phyloP scores from a whole-genome alignment of 1,140 invertebrate genomes.

The Heterodera schachtii region DNA sequence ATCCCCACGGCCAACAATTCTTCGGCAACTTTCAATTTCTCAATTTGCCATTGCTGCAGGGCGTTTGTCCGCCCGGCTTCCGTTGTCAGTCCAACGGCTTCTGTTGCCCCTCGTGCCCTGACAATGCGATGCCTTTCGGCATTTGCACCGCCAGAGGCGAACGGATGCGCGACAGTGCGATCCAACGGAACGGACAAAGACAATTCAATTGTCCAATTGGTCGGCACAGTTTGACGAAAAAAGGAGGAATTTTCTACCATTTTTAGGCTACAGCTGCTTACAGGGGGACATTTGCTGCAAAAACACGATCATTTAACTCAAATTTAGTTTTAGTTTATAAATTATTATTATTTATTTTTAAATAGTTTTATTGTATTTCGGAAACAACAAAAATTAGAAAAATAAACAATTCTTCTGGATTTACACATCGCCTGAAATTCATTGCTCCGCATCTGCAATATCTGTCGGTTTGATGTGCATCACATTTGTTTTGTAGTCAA shows the following conservation, averaged over 20 bases:
- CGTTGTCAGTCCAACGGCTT: slow-evolving; percentile 50
- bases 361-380: too few species aligned
- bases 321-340: too few species aligned
- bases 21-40: too few species aligned
- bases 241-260: not conserved
- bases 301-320: slow-evolving; percentile 15
- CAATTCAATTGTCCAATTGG: slow-evolving; percentile 19
- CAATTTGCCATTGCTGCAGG: slow-evolving; percentile 4
- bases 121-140: slow-evolving; percentile 50
- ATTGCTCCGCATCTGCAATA: slow-evolving; percentile 12
- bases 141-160: slow-evolving; percentile 33
- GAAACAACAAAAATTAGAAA: not conserved
- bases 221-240: not conserved
- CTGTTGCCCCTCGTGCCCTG: slow-evolving; percentile 52
- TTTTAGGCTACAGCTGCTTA: slow-evolving; percentile 27
- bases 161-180: slow-evolving; percentile 20
- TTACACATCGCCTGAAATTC: too few species aligned
- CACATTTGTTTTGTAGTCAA: slow-evolving; percentile 48
- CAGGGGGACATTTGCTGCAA: slow-evolving; percentile 37
- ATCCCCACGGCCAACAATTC: too few species aligned
- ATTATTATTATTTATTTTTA: too few species aligned
- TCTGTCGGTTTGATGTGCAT: slow-evolving; percentile 34
- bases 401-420: not conserved
- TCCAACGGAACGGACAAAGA: slow-evolving; percentile 17
- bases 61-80: slow-evolving; percentile 47